phyloP scores from a whole-genome alignment of 1,140 invertebrate genomes.

The Drosophila funebris region DNA sequence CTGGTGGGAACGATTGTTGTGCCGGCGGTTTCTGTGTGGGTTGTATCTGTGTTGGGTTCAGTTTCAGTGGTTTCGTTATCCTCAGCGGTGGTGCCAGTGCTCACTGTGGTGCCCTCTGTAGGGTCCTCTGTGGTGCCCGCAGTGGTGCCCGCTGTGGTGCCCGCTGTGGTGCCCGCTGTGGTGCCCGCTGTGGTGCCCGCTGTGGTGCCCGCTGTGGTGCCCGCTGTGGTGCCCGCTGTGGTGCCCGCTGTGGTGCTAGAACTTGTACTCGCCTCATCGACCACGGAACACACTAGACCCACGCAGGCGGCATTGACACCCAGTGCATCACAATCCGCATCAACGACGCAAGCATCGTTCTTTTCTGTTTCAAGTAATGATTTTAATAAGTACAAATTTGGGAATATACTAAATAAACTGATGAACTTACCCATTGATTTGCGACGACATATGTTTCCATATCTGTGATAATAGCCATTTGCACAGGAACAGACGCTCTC shows the following conservation, averaged over 20 bases:
- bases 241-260: neutral
- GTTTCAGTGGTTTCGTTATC: slow-evolving; percentile 20
- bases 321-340: slow-evolving; percentile 76
- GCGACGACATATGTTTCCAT: slow-evolving; percentile 83
- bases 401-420: neutral
- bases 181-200: neutral
- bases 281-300: slow-evolving; percentile 62
- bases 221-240: slow-evolving; percentile 13
- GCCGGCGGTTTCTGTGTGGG: slow-evolving; percentile 11
- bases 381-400: neutral
- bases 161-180: slow-evolving; percentile 18
- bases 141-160: slow-evolving; percentile 28
- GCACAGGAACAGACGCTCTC: slow-evolving; percentile 78
- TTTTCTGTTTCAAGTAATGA: slow-evolving; percentile 47
- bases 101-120: too few relatives aligned
- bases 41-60: slow-evolving; percentile 12
- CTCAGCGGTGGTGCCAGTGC: slow-evolving; percentile 46
- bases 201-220: slow-evolving; percentile 31
- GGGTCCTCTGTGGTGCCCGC: too few relatives aligned
- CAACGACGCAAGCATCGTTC: slow-evolving; percentile 81
- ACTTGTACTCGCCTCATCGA: slow-evolving; percentile 45
- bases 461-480: slow-evolving; percentile 83
- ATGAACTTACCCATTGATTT: slow-evolving; percentile 79
- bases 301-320: slow-evolving; percentile 64
- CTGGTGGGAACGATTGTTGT: slow-evolving; percentile 19